Evolutionary conservation across 2,113 vertebrate species (phyloP).

Genomic region (Trogon melanurus): DNA sequence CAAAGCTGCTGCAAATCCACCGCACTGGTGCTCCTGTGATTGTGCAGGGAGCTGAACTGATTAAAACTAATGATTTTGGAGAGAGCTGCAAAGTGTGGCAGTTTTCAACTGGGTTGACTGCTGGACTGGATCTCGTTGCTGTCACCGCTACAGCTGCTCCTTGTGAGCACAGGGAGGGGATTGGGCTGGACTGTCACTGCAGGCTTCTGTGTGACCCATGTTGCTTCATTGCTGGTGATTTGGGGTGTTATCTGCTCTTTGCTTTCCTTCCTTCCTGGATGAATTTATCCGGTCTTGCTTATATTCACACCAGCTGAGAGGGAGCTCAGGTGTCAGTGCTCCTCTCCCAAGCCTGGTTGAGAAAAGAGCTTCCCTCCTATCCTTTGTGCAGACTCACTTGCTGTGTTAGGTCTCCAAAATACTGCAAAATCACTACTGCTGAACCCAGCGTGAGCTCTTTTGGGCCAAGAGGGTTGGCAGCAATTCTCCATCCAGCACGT

Average conservation of each 20-base stretch:
- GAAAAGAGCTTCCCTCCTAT: not conserved
- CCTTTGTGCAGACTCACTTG: not conserved
- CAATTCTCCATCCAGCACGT: not conserved
- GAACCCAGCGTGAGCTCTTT: not conserved
- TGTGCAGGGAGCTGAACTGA: not conserved
- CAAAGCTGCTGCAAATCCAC: not conserved
- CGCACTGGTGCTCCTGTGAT: fast-evolving
- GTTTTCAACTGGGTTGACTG: not conserved
- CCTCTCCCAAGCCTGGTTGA: not conserved
- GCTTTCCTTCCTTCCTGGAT: not conserved
- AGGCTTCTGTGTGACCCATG: not conserved
- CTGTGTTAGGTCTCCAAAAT: not conserved
- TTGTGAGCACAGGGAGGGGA: not conserved
- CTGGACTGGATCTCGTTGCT: not conserved
- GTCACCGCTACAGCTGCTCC: not conserved
- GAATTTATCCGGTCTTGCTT: not conserved
- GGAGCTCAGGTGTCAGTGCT: not conserved
- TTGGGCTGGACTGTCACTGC: not conserved
- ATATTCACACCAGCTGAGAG: not conserved
- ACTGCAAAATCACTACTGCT: not conserved
- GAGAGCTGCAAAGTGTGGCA: not conserved
- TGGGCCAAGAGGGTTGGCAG: not conserved
- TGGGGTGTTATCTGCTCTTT: not conserved
- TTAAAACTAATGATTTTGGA: not conserved
- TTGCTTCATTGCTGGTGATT: not conserved